These are phyloP conservation scores for Bubo bubo DNA, from an alignment of 2,113 vertebrate species.

Conservation along the genomic window DNA sequence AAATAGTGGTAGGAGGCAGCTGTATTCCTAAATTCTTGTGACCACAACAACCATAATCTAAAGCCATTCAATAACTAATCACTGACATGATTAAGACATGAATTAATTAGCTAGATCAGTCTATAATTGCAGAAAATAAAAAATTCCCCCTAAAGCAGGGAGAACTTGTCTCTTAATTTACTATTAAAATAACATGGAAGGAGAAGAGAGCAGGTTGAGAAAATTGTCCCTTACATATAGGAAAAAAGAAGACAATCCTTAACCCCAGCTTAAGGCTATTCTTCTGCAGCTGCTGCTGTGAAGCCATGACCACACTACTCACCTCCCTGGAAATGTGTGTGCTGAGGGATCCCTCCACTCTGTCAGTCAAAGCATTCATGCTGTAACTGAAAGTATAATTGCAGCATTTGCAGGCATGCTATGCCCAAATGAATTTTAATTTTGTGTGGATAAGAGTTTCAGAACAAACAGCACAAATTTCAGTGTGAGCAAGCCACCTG, in stretches of 20 bases:
- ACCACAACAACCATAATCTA: background rate
- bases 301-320: background rate
- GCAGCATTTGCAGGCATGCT: background rate
- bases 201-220: background rate
- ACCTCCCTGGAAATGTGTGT: accelerated
- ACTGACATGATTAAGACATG: background rate
- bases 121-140: background rate
- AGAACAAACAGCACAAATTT: background rate
- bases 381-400: background rate
- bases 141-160: background rate
- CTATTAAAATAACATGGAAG: background rate
- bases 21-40: background rate
- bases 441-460: background rate
- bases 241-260: background rate
- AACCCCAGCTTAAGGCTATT: background rate
- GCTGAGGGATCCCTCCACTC: background rate
- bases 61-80: background rate
- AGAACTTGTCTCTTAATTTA: background rate
- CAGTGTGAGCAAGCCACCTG: background rate
- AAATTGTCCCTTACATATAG: background rate
- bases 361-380: background rate
- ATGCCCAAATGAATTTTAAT: background rate
- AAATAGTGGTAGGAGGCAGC: background rate
- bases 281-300: background rate
- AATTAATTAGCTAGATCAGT: background rate